Percentiles rank a stretch among this genome's conserved stretches.
phyloP scores from a whole-genome alignment of 2,888 invertebrate genomes.

The Perizoma flavofasciatum region DNA sequence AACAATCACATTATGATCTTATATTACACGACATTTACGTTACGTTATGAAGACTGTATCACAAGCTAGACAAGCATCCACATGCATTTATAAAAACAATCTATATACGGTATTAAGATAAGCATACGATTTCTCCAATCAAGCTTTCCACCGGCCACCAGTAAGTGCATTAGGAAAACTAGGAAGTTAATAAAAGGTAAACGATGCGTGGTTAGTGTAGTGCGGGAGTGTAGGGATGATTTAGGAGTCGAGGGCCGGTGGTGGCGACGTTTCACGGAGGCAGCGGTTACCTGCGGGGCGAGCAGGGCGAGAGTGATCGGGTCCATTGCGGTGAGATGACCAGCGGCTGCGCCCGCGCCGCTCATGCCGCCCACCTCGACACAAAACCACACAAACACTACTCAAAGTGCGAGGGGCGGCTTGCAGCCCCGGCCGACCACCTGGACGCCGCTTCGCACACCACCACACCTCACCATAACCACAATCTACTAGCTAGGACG shows the following conservation, averaged over 20 bases:
- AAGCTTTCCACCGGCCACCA: conserved; percentile 77
- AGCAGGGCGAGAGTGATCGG: conserved; percentile 83
- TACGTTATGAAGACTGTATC: conserved; percentile 10
- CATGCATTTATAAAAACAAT: conserved; percentile 64
- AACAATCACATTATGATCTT: conserved; percentile 1
- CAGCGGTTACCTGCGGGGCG: conserved; percentile 78
- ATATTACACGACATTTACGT: conserved; percentile 2
- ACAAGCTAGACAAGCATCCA: conserved; percentile 66
- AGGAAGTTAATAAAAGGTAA: conserved; percentile 43
- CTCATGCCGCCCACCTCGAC: conserved; percentile 85
- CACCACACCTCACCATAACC: conserved; percentile 33
- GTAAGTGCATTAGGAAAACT: conserved; percentile 50
- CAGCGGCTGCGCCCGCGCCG: conserved; percentile 81
- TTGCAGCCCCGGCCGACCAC: conserved; percentile 41
- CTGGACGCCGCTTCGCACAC: conserved; percentile 64
- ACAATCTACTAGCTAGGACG: conserved; percentile 33
- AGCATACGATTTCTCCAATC: conserved; percentile 70
- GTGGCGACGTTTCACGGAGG: conserved; percentile 52
- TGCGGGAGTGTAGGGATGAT: conserved; percentile 39
- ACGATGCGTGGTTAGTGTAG: conserved; percentile 34
- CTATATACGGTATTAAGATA: conserved; percentile 58
- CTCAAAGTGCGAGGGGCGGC: conserved; percentile 75
- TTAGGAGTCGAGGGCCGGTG: conserved; percentile 50
- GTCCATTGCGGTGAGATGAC: conserved; percentile 83
- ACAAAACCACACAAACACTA: conserved; percentile 84